Evolutionary conservation across 2,113 vertebrate species (phyloP), one percentile per base, ranked within the genome.

Genomic region (Zeus faber): DNA sequence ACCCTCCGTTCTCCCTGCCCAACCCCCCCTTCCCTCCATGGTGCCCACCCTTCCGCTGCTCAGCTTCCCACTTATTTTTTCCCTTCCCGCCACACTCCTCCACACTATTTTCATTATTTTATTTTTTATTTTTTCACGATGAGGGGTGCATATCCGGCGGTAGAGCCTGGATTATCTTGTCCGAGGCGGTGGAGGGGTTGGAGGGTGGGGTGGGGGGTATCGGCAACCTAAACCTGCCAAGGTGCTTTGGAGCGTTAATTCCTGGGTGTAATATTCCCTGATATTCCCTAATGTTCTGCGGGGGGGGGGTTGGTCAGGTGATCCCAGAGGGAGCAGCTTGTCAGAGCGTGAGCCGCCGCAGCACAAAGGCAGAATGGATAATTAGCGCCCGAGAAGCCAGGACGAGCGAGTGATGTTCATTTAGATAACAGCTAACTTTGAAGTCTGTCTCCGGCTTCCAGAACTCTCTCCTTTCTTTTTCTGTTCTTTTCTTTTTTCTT

Each of bases 181-280:
- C 87, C 78, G n/a, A n/a, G n/a, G n/a, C n/a, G 77, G 76, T 80
- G 73, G 33, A 35, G 33, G 33, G 33, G 5, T 2, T 6, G 29
- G 33, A 14, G 2, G 33, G 33, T 2, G 2, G 33, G 33, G 33
- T 10, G 33, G 33, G 33, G 5, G 11, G n/a, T 68, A 54, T 63
- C 71, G 40, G 47, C 74, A 73, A 70, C 75, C 81, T 76, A 82
- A 86, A 82, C 77, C 77, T 74, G 72, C 85, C 80, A 77, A 88
- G 82, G 84, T 88, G 83, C 85, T 88, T 86, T 83, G 80, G 81
- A 84, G 68, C 64, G 62, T 82, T 90, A 88, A 90, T 90, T 89
- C 83, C 82, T 76, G 77, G 79, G 70, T 86, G 88, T 88, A 90
- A 91, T 88, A 89, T 89, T 88, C 84, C 79, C 80, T 87, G 84